Evolutionary conservation across 2,888 invertebrate genomes (phyloP).

Genomic region (Phengaris arion): DNA sequence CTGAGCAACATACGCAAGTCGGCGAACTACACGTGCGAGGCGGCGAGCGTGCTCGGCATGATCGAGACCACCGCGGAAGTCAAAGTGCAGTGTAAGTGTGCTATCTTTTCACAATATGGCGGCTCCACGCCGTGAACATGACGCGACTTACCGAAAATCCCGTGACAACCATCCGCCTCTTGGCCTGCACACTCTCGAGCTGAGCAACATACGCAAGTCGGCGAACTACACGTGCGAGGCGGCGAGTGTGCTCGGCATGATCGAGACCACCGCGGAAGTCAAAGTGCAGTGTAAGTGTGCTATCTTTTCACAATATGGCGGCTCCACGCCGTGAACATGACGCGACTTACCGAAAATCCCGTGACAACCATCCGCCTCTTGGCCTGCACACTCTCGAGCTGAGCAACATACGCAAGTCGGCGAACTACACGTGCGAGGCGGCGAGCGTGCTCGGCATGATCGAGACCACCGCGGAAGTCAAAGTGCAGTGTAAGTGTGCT

Average conservation of each 20-base stretch:
- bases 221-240: conserved; percentile 99
- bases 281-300: conserved; percentile 93
- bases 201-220: conserved; percentile 91
- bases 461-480: conserved; percentile 91
- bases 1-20: conserved; percentile 93
- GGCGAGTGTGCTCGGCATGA: conserved; percentile 94
- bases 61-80: conserved; percentile 93
- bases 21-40: conserved; percentile 98
- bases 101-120: background rate
- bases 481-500: conserved; percentile 92
- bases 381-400: too few relatives aligned
- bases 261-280: conserved; percentile 92
- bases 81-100: conserved; percentile 94
- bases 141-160: too few relatives aligned
- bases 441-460: conserved; percentile 96
- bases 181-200: too few relatives aligned
- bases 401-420: conserved; percentile 92
- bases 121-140: too few relatives aligned
- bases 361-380: too few relatives aligned
- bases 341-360: too few relatives aligned
- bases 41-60: conserved; percentile 94
- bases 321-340: too few relatives aligned
- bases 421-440: conserved; percentile 98
- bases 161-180: too few relatives aligned
- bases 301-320: background rate